Percentiles rank a stretch among this genome's conserved stretches.
Conservation (phyloP, 2,888 invertebrate genomes). For the Drosophila vallismaia region DNA sequence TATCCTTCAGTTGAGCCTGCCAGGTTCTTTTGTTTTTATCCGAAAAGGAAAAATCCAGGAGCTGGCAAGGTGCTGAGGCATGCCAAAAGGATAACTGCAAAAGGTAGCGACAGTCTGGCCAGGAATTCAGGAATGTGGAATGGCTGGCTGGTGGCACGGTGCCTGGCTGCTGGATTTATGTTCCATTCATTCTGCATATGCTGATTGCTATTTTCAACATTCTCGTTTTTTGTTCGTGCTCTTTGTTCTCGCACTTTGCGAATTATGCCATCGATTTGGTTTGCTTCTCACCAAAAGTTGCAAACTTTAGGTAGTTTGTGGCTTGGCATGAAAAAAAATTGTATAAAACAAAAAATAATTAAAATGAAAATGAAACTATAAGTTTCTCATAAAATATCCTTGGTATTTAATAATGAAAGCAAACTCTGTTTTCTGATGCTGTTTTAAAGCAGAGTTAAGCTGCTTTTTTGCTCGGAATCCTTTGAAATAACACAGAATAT, state of each 20-base stretch:
- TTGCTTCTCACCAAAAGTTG: slow-evolving; percentile 10
- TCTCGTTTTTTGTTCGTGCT: slow-evolving; percentile 17
- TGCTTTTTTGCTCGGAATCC: neutral
- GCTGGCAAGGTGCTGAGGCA: slow-evolving; percentile 58
- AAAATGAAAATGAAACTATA: neutral
- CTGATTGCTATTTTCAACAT: slow-evolving; percentile 67
- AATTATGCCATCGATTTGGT: slow-evolving; percentile 41
- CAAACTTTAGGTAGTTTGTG: slow-evolving; percentile 21
- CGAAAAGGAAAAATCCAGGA: slow-evolving; percentile 1
- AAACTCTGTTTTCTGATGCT: neutral
- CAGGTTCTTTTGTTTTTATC: slow-evolving; percentile 31
- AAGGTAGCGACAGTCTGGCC: slow-evolving; percentile 27
- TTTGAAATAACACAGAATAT: neutral
- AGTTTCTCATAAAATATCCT: neutral
- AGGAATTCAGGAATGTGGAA: slow-evolving; percentile 3
- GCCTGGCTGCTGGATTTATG: slow-evolving; percentile 37
- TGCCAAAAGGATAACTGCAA: slow-evolving; percentile 48
- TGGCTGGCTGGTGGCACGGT: neutral
- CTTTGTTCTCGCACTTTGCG: slow-evolving; percentile 32
- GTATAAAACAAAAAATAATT: neutral
- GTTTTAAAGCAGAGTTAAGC: neutral
- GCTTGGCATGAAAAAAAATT: neutral
- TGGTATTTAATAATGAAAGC: neutral
- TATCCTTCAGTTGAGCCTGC: slow-evolving; percentile 39
- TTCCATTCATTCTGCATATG: slow-evolving; percentile 64